phyloP scores from a whole-genome alignment of 1,140 invertebrate species.

The Drosophila arawakana region DNA sequence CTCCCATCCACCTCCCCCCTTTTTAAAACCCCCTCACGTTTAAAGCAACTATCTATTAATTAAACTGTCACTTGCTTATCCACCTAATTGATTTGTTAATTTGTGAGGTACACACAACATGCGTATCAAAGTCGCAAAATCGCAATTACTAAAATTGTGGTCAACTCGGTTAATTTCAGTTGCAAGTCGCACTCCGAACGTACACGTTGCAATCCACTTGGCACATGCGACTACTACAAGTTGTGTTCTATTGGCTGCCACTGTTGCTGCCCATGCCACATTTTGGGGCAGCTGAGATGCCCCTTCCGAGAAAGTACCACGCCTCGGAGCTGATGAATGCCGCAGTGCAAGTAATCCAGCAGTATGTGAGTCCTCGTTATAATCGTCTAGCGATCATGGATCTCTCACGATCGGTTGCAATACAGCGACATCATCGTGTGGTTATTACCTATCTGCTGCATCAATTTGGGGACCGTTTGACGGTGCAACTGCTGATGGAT shows the following conservation, averaged over 20 bases:
- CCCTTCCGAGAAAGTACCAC: neutral
- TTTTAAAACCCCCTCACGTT: neutral
- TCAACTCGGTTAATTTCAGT: neutral
- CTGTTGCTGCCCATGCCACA: neutral
- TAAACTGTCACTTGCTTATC: neutral
- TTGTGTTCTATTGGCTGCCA: neutral
- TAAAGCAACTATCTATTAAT: neutral
- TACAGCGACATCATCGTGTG: constrained; percentile 17
- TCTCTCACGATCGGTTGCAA: neutral
- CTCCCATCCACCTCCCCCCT: neutral
- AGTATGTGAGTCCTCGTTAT: constrained; percentile 37
- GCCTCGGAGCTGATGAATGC: constrained; percentile 35
- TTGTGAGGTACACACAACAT: neutral
- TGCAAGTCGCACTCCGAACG: constrained; percentile 1
- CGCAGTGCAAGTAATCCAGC: constrained; percentile 41
- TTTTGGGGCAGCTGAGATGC: constrained; percentile 2
- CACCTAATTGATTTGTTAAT: constrained; percentile 11
- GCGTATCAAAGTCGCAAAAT: neutral
- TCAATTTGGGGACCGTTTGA: constrained; percentile 22
- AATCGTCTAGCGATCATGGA: constrained; percentile 54
- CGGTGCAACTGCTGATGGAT: constrained; percentile 40
- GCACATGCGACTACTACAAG: constrained; percentile 3
- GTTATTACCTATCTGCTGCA: constrained; percentile 37
- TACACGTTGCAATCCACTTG: neutral
- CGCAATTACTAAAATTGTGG: constrained; percentile 11